These are phyloP conservation scores for Seriola aureovittata DNA, from an alignment of 2,113 vertebrate genomes.

Conservation along the genomic window DNA sequence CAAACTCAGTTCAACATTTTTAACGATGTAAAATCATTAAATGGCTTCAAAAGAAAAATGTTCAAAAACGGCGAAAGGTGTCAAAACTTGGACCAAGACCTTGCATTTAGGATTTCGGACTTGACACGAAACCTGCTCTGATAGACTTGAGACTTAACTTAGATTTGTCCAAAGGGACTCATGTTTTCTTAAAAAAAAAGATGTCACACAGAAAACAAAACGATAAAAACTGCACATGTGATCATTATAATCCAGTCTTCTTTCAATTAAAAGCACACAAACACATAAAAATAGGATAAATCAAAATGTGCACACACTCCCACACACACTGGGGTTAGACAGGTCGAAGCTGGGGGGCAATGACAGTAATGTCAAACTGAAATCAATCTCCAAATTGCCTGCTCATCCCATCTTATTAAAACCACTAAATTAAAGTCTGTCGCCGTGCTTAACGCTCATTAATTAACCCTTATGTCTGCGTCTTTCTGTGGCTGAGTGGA, in stretches of 20 bases:
- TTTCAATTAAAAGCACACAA: constrained; percentile 35
- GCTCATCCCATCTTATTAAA: constrained; percentile 55
- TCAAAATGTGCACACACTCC: neutral
- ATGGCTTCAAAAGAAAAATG: neutral
- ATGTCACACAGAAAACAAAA: constrained; percentile 43
- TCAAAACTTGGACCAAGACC: neutral
- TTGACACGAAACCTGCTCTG: neutral
- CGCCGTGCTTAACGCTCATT: constrained; percentile 17
- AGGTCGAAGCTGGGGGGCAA: neutral
- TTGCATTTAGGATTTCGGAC: neutral
- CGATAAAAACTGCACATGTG: neutral
- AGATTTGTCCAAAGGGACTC: neutral
- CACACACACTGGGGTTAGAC: constrained; percentile 1
- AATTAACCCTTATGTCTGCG: constrained; percentile 24
- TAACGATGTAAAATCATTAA: neutral
- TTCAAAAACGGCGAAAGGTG: neutral
- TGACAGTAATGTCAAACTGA: constrained; percentile 24
- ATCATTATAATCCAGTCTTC: constrained; percentile 35
- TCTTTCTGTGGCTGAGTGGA: constrained; percentile 4
- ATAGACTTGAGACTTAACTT: neutral
- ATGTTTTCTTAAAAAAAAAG: constrained; percentile 13
- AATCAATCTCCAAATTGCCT: constrained; percentile 58
- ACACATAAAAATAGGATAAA: neutral
- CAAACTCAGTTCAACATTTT: neutral
- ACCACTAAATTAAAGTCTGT: constrained; percentile 16